Conservation (phyloP, 2,888 invertebrate genomes). For the Apodemia duryi region DNA sequence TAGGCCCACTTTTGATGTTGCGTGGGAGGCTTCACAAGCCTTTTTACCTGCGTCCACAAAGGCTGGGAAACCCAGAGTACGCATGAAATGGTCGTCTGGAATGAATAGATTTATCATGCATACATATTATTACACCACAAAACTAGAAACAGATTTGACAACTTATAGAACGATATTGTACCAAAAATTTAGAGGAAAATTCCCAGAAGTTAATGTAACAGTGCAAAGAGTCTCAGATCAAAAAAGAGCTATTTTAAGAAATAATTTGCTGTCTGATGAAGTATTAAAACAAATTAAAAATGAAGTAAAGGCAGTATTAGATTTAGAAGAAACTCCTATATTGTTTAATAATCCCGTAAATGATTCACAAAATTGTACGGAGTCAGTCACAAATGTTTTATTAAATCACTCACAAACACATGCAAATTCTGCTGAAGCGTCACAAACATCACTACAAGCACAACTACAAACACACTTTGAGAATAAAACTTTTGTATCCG, state of each 20-base stretch:
- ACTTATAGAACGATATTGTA: conserved; percentile 5
- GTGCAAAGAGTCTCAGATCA: conserved; percentile 32
- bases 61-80: conserved; percentile 26
- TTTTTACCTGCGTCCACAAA: no score
- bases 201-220: conserved; percentile 21
- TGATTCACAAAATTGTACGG: no score
- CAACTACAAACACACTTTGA: no score
- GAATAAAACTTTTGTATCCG: no score
- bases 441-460: no score
- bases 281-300: conserved; percentile 17
- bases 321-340: no score
- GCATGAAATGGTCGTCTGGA: conserved; percentile 14
- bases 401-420: no score
- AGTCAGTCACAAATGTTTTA: no score
- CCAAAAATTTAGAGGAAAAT: not conserved
- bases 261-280: conserved; percentile 21
- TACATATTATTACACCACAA: not conserved
- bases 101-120: conserved; percentile 20
- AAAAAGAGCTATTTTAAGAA: conserved; percentile 29
- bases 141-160: conserved; percentile 21
- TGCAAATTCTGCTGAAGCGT: no score
- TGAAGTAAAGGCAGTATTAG: conserved; percentile 11
- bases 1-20: not conserved
- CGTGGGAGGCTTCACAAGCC: not conserved
- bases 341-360: no score